Base-by-base conservation (phyloP, 2,888 invertebrate genomes). In the Clistopyga incitator region DNA sequence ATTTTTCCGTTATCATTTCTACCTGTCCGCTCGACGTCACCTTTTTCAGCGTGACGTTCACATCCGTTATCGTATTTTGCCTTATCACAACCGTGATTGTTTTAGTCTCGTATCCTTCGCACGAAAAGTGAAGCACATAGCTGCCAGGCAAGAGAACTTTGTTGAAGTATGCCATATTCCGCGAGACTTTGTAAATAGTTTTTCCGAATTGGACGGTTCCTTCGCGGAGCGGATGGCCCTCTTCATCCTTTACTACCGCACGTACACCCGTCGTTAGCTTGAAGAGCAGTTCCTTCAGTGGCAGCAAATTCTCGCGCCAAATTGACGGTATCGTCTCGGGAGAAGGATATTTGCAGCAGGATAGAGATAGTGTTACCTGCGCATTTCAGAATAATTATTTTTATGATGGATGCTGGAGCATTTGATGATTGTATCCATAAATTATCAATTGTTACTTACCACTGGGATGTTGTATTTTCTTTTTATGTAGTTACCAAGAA, bases 291-390 rank as follows among this genome's bases (percentile, higher is more conserved):
- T 90, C 88, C 85, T 89, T 91, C 2, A 93, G 71, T 0, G 92
- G 92, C 45, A 82, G n/a, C 59, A 94, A 84, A 85, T 91, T 93
- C 38, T 92, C 89, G 47, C 91, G 89, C 94, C 93, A 94, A 20
- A 93, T 88, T 23, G 85, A 85, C 15, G 92, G 90, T 61, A 93
- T 89, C 11, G 87, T 86, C n/a, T 88, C 87, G n/a, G 92, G 94
- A 0, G 92, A 89, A 0, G 98, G 98, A 95, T 97, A 97, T 87
- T 96, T 96, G 90, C 98, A 98, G 89, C 98, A 98, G 76, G 96
- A 96, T 34, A 98, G 82, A n/a, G 91, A 91, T 20, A 93, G 81
- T 25, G 89, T 89, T 76, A 93, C 87, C 92, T 92, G 50, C 56
- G 88, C 88, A 50, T 47, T 47, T 45, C 13, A 29, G 11, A 6